Percentiles rank a stretch among this genome's conserved stretches.
Evolutionary conservation across 2,888 invertebrate genomes (phyloP).

Genomic region (Eutolmus rufibarbis): DNA sequence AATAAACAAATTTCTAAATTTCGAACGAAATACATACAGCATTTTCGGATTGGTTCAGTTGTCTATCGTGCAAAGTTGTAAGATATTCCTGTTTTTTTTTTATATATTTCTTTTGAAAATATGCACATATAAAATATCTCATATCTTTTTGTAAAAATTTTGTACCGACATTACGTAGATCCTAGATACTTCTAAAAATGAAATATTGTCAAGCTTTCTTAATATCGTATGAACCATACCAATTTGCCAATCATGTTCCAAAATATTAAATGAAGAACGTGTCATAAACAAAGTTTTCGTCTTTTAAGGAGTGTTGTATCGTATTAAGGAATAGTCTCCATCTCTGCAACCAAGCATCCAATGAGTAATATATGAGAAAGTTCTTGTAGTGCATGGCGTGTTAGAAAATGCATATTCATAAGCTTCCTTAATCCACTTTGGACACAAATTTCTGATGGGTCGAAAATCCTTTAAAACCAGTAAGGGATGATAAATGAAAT

Average conservation of each 20-base stretch:
- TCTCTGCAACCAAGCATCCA: neutral
- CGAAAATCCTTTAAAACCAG: neutral
- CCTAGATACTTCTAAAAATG: no score
- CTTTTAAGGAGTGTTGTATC: neutral
- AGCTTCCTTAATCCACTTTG: neutral
- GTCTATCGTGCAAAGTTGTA: no score
- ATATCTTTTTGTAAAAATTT: no score
- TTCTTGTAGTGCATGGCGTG: neutral
- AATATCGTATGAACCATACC: neutral
- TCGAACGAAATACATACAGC: no score
- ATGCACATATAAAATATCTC: no score
- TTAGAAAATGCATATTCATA: neutral
- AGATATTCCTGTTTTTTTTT: no score
- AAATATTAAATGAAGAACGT: neutral
- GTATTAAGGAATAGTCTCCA: neutral
- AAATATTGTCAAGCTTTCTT: neutral
- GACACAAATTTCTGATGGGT: neutral
- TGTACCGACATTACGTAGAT: no score
- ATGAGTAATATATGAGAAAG: neutral
- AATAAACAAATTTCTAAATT: no score
- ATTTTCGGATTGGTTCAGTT: no score
- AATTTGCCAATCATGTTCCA: neutral
- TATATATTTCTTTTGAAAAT: no score
- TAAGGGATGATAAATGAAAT: neutral
- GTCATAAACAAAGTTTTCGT: neutral